Conservation (phyloP, 2,888 invertebrate species). For the Encarsia formosa region DNA sequence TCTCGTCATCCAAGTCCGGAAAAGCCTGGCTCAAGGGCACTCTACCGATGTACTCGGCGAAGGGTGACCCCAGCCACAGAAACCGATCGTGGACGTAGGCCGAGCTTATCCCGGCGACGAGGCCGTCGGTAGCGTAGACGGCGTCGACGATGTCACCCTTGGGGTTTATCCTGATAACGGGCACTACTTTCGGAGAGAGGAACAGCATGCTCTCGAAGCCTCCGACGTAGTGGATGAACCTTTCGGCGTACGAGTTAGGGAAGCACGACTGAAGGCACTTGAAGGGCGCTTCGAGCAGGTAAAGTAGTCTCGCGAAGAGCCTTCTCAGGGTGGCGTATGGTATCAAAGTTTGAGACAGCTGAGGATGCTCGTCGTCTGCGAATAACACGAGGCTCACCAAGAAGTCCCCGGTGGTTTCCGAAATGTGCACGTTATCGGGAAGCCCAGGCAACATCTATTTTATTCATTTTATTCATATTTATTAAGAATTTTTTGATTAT, state of each 20-base stretch:
- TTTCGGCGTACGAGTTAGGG: slow-evolving; percentile 64
- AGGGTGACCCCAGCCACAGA: slow-evolving; percentile 67
- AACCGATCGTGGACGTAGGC: slow-evolving; percentile 63
- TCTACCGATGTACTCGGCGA: slow-evolving; percentile 62
- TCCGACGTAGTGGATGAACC: slow-evolving; percentile 55
- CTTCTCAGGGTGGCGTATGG: slow-evolving; percentile 64
- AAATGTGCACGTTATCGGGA: slow-evolving; percentile 62
- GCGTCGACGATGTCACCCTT: slow-evolving; percentile 69
- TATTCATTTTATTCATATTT: no score
- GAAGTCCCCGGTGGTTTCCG: slow-evolving; percentile 63
- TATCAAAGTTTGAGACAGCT: slow-evolving; percentile 55
- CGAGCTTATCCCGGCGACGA: slow-evolving; percentile 59
- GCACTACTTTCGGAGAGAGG: slow-evolving; percentile 36
- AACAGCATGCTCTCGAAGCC: slow-evolving; percentile 33
- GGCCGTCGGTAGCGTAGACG: slow-evolving; percentile 61
- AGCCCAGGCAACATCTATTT: slow-evolving; percentile 73
- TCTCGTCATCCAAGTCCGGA: slow-evolving; percentile 28
- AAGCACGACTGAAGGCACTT: slow-evolving; percentile 60
- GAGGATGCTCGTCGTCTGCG: slow-evolving; percentile 59
- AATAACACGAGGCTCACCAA: slow-evolving; percentile 60
- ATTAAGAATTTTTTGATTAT: no score
- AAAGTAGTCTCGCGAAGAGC: slow-evolving; percentile 60
- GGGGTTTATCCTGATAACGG: slow-evolving; percentile 60
- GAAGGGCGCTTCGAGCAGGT: slow-evolving; percentile 62
- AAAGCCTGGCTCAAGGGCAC: slow-evolving; percentile 57